Evolutionary conservation across 2,113 vertebrate genomes (phyloP).

Genomic region (Calonectris borealis): DNA sequence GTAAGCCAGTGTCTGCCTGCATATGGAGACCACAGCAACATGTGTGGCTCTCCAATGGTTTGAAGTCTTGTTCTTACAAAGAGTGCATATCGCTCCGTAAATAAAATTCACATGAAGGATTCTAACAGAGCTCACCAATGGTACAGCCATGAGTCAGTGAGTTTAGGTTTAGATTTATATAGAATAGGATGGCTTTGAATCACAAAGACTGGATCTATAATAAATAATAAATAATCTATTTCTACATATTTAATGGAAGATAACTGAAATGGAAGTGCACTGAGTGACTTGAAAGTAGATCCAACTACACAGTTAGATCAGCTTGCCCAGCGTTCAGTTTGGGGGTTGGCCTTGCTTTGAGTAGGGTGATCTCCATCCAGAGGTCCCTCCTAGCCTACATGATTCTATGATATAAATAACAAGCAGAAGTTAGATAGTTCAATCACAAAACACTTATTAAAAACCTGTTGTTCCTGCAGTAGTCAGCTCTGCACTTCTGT

Average conservation of each 20-base stretch:
- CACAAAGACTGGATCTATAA: background rate
- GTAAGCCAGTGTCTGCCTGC: background rate
- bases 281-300: background rate
- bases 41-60: background rate
- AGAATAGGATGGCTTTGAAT: background rate
- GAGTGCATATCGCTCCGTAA: background rate
- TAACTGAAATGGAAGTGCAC: background rate
- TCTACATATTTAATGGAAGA: background rate
- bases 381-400: background rate
- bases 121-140: background rate
- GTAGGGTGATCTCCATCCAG: background rate
- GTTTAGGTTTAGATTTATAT: background rate
- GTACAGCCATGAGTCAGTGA: background rate
- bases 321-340: background rate
- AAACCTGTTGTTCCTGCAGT: background rate
- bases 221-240: background rate
- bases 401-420: background rate
- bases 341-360: background rate
- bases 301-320: background rate
- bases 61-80: background rate
- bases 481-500: background rate
- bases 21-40: background rate
- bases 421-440: background rate
- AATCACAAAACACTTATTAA: background rate
- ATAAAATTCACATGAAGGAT: background rate